Evolutionary conservation across 2,888 invertebrate genomes (phyloP).

Genomic region (Micoletzkya japonica): DNA sequence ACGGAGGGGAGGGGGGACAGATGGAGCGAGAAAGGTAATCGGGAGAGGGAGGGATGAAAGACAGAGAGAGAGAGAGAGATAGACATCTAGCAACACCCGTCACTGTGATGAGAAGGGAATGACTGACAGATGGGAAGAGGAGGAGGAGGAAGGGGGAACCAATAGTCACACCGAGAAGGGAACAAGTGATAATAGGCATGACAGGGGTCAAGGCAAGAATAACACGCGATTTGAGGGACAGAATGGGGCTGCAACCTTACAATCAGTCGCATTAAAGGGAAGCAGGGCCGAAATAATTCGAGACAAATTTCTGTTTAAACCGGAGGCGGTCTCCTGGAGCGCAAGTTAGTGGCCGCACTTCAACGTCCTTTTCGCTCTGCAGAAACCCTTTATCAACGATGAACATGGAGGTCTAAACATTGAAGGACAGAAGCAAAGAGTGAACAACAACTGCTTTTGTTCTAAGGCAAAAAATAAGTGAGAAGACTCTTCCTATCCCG

Average conservation of each 20-base stretch:
- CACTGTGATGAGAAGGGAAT: background rate
- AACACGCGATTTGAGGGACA: background rate
- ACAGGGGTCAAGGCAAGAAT: background rate
- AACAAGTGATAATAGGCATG: background rate
- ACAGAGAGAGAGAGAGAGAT: background rate
- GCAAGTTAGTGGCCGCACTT: too few species aligned
- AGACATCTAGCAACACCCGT: background rate
- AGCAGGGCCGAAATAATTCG: too few species aligned
- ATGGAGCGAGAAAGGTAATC: background rate
- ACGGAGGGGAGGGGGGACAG: background rate
- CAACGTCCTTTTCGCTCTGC: too few species aligned
- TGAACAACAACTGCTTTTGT: too few species aligned
- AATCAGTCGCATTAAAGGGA: too few species aligned
- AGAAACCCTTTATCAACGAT: too few species aligned
- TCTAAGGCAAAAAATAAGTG: too few species aligned
- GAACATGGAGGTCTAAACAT: too few species aligned
- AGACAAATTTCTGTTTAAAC: too few species aligned
- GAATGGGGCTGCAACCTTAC: background rate
- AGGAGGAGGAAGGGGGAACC: background rate
- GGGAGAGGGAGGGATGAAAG: conserved; percentile 7
- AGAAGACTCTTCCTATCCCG: too few species aligned
- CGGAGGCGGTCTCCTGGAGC: too few species aligned
- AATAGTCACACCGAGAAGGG: background rate
- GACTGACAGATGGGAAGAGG: background rate
- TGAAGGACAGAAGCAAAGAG: too few species aligned